Evolutionary conservation across 2,888 invertebrate species (phyloP), one percentile per base, ranked within the genome.

Genomic region (Idaea straminata): DNA sequence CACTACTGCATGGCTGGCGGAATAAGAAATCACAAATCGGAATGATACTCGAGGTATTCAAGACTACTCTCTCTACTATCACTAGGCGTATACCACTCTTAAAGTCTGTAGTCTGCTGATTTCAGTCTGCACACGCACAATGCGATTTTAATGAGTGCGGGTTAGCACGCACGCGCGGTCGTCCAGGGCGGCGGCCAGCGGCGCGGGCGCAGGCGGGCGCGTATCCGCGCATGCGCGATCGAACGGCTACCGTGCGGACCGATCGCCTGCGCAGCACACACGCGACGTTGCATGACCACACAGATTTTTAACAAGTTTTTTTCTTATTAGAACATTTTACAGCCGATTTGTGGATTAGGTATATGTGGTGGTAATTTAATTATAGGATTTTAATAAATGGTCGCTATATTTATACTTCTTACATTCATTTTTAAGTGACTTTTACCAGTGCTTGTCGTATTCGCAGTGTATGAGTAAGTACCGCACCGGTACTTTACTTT

Each of bases 261-360:
- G 25, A 80, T 25, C 47, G 74, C 78, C 83, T 47, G 36, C 36
- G 36, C 47, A 47, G 13, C 47, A 47, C 47, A 47, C 89, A 91
- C 90, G 90, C 91, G 82, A 91, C 84, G 82, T 92, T 83, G 92
- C 92, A 89, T 92, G 92, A 81, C 82, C 66, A 72, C 72, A 62
- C 66, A 65, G 68, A 72, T 77, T 78, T 78, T 77, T 61, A 47
- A 47, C 47, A 47, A 47, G 64, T 77, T 75, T 77, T 80, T 71
- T 72, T 68, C 73, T 75, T 72, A 67, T 69, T 75, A 63, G 36
- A 62, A 35, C 64, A 65, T 77, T 78, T 79, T 81, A 74, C 74
- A 64, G 65, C 69, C 60, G 65, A 71, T 77, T 76, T 77, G 76
- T 72, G 62, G 64, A 60, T 60, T 63, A 71, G 74, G 72, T 75